Conservation (phyloP, 2,797 vertebrate species). For the Halcyon leucocephala region DNA sequence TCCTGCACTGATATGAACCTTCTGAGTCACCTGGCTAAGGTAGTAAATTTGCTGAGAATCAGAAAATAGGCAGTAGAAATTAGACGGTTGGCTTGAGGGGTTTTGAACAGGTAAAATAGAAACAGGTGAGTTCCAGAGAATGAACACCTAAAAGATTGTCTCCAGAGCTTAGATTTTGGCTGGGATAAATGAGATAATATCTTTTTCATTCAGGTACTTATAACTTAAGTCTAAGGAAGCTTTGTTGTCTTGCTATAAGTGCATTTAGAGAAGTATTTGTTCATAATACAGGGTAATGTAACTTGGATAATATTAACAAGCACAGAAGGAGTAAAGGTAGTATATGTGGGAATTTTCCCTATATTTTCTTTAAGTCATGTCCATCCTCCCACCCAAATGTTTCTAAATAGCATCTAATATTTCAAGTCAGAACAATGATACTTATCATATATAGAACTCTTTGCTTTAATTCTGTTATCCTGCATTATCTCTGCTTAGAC, state of each 20-base stretch:
- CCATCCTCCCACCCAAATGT: neutral
- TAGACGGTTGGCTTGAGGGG: neutral
- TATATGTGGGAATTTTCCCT: neutral
- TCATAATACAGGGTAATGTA: neutral
- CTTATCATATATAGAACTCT: neutral
- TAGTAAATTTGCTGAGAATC: neutral
- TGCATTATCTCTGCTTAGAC: neutral
- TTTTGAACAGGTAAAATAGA: neutral
- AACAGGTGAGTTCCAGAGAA: accelerated
- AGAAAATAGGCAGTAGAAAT: neutral
- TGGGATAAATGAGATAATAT: neutral
- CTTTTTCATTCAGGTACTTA: neutral
- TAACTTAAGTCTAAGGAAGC: neutral
- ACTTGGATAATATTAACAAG: neutral
- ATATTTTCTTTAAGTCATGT: neutral
- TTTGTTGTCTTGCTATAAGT: neutral
- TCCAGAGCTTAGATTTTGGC: neutral
- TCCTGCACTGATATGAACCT: neutral
- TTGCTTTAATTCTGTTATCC: neutral
- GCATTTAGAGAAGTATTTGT: neutral
- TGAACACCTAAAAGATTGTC: neutral
- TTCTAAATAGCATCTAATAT: neutral
- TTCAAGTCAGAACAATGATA: neutral
- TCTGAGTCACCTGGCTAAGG: neutral
- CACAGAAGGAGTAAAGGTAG: neutral